Evolutionary conservation across 1,140 invertebrate genomes (phyloP).

Genomic region (Andricus grossulariae): DNA sequence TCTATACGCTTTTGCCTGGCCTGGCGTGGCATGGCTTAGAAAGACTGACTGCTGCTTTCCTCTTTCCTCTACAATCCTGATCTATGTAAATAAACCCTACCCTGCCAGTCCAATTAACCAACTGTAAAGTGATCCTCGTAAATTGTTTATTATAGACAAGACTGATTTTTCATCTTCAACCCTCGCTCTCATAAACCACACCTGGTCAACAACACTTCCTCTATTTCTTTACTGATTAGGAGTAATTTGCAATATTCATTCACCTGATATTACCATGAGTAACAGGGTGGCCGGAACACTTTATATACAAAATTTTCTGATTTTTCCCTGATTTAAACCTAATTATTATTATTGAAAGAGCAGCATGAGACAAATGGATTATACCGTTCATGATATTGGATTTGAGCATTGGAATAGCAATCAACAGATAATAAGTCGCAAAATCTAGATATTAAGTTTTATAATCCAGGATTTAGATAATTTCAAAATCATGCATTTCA

Average conservation of each 20-base stretch:
- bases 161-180: conserved; percentile 17
- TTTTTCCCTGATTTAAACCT: no score
- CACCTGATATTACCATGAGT: not conserved
- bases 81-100: conserved; percentile 8
- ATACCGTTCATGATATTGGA: no score
- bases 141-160: conserved; percentile 16
- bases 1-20: not conserved
- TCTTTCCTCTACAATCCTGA: not conserved
- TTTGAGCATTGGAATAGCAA: no score
- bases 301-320: no score
- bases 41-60: conserved; percentile 22
- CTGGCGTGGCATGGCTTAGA: conserved; percentile 28
- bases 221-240: not conserved
- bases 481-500: no score
- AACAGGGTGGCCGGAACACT: not conserved
- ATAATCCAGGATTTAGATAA: no score
- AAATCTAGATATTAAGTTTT: no score
- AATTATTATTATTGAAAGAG: no score
- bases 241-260: conserved; percentile 10
- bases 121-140: conserved; percentile 28
- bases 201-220: conserved; percentile 7
- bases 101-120: conserved; percentile 6
- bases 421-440: no score
- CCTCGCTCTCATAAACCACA: not conserved
- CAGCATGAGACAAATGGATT: no score